Evolutionary conservation across 2,888 invertebrate species (phyloP).

Genomic region (Serripes groenlandicus): DNA sequence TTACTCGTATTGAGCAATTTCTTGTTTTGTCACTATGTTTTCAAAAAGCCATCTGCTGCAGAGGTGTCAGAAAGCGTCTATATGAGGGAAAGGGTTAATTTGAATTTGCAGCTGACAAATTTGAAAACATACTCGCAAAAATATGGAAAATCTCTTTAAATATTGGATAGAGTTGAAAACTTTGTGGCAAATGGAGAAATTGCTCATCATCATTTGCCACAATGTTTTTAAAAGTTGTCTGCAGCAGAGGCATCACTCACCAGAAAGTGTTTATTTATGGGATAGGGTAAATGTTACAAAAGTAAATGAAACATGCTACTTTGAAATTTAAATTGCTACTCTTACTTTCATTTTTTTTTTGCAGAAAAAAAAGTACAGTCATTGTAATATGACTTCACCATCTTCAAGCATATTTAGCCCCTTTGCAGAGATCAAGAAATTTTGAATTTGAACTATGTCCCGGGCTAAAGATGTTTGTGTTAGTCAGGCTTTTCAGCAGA

Average conservation of each 20-base stretch:
- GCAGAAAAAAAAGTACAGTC: too few species aligned
- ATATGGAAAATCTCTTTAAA: too few species aligned
- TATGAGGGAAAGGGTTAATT: not conserved
- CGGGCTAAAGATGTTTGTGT: slow-evolving; percentile 27
- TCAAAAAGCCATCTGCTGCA: not conserved
- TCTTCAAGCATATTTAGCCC: not conserved
- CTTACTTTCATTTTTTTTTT: too few species aligned
- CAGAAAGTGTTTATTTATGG: too few species aligned
- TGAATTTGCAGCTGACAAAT: too few species aligned
- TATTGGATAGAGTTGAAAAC: too few species aligned
- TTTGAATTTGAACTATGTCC: slow-evolving; percentile 29
- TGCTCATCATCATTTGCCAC: not conserved
- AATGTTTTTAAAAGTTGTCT: slow-evolving; percentile 1
- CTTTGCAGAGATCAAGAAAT: not conserved
- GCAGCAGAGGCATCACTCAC: too few species aligned
- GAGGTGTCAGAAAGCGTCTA: not conserved
- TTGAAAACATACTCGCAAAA: too few species aligned
- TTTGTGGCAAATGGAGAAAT: slow-evolving; percentile 6
- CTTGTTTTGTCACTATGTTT: slow-evolving; percentile 10
- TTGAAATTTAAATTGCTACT: too few species aligned
- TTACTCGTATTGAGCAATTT: not conserved
- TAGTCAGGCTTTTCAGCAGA: slow-evolving; percentile 49
- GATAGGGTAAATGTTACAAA: not conserved
- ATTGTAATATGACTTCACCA: not conserved
- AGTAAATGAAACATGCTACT: not conserved